Evolutionary conservation across 2,888 invertebrate species (phyloP), one percentile per base, ranked within the genome.

Genomic region (Pterobdella sp.): DNA sequence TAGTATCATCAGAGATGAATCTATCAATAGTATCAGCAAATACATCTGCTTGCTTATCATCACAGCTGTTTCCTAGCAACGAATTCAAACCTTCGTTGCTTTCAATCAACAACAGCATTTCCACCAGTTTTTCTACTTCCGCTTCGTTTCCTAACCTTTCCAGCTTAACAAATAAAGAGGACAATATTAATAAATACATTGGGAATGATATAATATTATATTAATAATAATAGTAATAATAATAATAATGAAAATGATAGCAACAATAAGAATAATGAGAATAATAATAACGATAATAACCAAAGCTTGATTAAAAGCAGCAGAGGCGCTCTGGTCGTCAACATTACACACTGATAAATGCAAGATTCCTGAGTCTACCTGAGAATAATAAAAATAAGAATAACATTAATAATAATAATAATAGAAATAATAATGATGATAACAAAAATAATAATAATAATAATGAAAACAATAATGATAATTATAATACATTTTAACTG

Each of bases 111-210:
- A 35, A 34, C 66, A 35, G 29, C 10, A 4, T 60, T 2, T 7
- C 60, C 7, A 34, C 70, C 70, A 29, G 56, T 26, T 31, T 49
- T 60, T 60, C 70, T 37, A 31, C 70, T 14, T 32, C 70, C 2
- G 37, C 68, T 4, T 18, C 70, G 7, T 32, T 31, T 29, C 26
- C 70, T 14, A 29, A 26, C 56, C 18, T 22, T 18, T 29, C 56
- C 14, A 56, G 31, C 26, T 60, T 10, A 26, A 14, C 37, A 18
- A 10, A 31, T 18, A 10, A 31, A 49, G n/a, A 18, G 26, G 52
- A 26, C 14, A 4, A 69, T 7, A n/a, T 14, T 26, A 10, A 63
- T 63, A 10, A n/a, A 14, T 31, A 10, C 7, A 10, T 7, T 14
- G 7, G 26, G n/a, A 26, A 26, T 63, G 7, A 10, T 14, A n/a